Conservation (phyloP, 2,888 invertebrate genomes). For the Portevinia maculata region DNA sequence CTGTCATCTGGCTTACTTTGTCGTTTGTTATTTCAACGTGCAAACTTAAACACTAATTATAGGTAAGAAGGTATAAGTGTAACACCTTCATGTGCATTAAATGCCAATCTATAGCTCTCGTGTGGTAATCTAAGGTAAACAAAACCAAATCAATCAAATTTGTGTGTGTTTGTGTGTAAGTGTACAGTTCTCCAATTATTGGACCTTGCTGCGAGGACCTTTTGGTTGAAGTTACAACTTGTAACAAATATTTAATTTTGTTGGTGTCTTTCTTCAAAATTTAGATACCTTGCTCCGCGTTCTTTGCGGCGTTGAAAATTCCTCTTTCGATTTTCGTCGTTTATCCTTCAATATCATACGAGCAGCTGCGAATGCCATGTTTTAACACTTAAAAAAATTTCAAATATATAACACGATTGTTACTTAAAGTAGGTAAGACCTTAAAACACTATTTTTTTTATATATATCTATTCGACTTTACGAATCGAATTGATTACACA, state of each 20-base stretch:
- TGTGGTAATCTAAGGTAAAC: constrained; percentile 56
- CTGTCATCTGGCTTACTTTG: not conserved
- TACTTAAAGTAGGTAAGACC: constrained; percentile 12
- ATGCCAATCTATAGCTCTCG: constrained; percentile 8
- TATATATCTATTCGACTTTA: constrained; percentile 17
- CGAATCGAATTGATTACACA: constrained; percentile 29
- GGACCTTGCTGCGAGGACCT: not conserved
- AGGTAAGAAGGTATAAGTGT: constrained; percentile 3
- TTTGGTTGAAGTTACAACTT: constrained; percentile 1
- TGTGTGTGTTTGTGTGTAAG: constrained; percentile 4
- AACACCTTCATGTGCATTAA: not conserved
- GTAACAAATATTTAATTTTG: not conserved
- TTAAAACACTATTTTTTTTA: constrained; percentile 31
- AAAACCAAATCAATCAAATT: constrained; percentile 31
- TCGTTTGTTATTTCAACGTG: not conserved
- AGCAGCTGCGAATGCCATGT: constrained; percentile 93
- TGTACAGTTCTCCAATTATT: constrained; percentile 10
- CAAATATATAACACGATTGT: constrained; percentile 23
- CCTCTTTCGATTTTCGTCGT: constrained; percentile 91
- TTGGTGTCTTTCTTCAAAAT: constrained; percentile 22
- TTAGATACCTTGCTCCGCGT: constrained; percentile 91
- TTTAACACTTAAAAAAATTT: constrained; percentile 37
- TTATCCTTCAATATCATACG: constrained; percentile 93
- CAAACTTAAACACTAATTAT: not conserved
- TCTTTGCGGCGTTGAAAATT: constrained; percentile 87